Conservation (phyloP, 2,888 invertebrate genomes). For the Mythimna impura region DNA sequence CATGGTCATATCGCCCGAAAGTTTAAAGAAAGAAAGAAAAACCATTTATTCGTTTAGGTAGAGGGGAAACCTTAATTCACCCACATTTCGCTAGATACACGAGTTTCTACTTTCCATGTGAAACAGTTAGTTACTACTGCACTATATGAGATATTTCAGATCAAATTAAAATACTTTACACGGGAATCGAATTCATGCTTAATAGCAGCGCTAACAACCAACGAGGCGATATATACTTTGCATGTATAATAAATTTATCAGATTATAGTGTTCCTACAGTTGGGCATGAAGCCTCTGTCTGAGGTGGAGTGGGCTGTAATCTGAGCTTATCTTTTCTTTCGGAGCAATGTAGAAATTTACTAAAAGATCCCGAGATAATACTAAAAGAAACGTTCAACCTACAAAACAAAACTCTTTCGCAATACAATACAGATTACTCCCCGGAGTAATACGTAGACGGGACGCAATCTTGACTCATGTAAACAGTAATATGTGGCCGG, state of each 20-base stretch:
- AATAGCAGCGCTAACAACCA: neutral
- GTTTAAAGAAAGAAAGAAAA: too few relatives aligned
- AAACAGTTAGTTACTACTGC: too few relatives aligned
- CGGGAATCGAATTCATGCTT: neutral
- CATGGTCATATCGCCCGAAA: too few relatives aligned
- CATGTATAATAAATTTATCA: too few relatives aligned
- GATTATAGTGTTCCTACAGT: neutral
- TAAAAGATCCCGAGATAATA: conserved; percentile 6
- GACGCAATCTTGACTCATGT: conserved; percentile 62
- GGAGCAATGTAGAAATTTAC: neutral
- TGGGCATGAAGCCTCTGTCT: neutral
- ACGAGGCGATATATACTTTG: neutral
- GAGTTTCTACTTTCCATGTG: too few relatives aligned
- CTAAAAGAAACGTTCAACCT: conserved; percentile 39
- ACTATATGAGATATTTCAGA: too few relatives aligned
- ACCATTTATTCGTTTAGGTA: too few relatives aligned
- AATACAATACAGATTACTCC: conserved; percentile 44
- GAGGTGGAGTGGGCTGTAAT: neutral
- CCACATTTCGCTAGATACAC: too few relatives aligned
- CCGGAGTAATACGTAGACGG: conserved; percentile 32
- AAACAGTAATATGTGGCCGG: conserved; percentile 65
- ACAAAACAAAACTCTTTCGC: conserved; percentile 57
- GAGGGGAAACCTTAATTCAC: too few relatives aligned
- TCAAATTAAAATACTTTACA: too few relatives aligned
- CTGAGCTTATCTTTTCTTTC: conserved; percentile 2